These are phyloP conservation scores for Norana najaformis DNA, from an alignment of 2,888 invertebrate genomes.

Conservation along the genomic window DNA sequence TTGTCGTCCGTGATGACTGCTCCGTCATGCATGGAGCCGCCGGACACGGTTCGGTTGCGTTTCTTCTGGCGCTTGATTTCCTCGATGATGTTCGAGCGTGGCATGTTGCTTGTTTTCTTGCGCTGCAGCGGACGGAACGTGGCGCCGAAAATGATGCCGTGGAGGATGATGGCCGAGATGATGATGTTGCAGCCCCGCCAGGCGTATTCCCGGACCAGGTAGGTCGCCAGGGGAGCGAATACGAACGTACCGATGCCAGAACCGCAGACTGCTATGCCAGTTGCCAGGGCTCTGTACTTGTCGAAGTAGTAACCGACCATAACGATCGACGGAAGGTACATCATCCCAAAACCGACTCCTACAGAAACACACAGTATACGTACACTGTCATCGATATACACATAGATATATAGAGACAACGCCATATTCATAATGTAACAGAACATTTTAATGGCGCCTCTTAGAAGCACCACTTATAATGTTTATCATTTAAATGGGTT, in stretches of 20 bases:
- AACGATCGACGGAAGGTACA: constrained; percentile 92
- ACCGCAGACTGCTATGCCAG: constrained; percentile 91
- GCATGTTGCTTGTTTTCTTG: neutral
- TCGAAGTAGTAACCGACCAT: constrained; percentile 97
- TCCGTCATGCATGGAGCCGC: constrained; percentile 58
- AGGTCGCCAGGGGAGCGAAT: constrained; percentile 77
- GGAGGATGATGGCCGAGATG: constrained; percentile 78
- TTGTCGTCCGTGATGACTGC: constrained; percentile 61
- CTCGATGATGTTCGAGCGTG: neutral
- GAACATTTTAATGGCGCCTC: too few species aligned
- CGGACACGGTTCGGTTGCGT: constrained; percentile 59
- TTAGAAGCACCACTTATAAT: neutral
- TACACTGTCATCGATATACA: neutral
- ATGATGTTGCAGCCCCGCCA: constrained; percentile 83
- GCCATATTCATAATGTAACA: too few species aligned
- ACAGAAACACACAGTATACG: constrained; percentile 46
- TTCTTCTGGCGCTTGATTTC: constrained; percentile 50
- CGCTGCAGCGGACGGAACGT: constrained; percentile 77
- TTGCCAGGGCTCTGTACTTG: constrained; percentile 89
- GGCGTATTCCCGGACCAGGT: constrained; percentile 70
- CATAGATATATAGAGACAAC: neutral
- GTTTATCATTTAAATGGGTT: neutral
- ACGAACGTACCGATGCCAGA: constrained; percentile 85
- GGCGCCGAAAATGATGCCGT: constrained; percentile 76
- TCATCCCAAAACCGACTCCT: constrained; percentile 90